These are phyloP conservation scores for Apostichopus californicus DNA, from an alignment of 35 echinoderm and acorn worm genomes.

Conservation along the genomic window DNA sequence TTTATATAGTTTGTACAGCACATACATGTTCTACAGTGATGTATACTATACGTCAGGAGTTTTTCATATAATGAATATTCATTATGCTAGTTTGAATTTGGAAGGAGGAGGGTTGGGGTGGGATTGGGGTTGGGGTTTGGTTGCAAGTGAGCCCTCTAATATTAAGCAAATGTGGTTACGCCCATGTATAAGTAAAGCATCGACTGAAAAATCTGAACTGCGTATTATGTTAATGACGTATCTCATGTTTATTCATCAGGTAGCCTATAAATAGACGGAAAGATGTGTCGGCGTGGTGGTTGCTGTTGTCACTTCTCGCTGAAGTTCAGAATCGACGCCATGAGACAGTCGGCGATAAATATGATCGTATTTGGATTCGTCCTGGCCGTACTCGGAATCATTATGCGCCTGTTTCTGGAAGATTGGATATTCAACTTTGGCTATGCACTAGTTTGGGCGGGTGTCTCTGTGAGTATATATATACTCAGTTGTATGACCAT, in stretches of 20 bases:
- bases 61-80: too few species aligned
- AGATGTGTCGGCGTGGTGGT: conserved; percentile 2
- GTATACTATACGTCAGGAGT: too few species aligned
- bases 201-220: too few species aligned
- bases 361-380: conserved; percentile 39
- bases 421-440: conserved; percentile 43
- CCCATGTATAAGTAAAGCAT: too few species aligned
- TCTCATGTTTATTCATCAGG: neutral
- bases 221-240: neutral
- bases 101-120: too few species aligned
- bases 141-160: neutral
- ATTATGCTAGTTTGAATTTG: too few species aligned
- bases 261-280: neutral
- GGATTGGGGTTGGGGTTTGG: neutral
- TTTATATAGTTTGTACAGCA: too few species aligned
- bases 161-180: too few species aligned
- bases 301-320: conserved; percentile 36
- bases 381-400: neutral
- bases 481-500: too few species aligned
- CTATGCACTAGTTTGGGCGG: conserved; percentile 28
- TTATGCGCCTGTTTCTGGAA: conserved; percentile 11
- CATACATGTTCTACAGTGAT: too few species aligned
- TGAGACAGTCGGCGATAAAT: conserved; percentile 21
- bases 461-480: conserved; percentile 25
- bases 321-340: conserved; percentile 21